These are phyloP conservation scores for Henricia sp. DNA, from an alignment of 53 echinoderm and acorn worm species.

Conservation along the genomic window DNA sequence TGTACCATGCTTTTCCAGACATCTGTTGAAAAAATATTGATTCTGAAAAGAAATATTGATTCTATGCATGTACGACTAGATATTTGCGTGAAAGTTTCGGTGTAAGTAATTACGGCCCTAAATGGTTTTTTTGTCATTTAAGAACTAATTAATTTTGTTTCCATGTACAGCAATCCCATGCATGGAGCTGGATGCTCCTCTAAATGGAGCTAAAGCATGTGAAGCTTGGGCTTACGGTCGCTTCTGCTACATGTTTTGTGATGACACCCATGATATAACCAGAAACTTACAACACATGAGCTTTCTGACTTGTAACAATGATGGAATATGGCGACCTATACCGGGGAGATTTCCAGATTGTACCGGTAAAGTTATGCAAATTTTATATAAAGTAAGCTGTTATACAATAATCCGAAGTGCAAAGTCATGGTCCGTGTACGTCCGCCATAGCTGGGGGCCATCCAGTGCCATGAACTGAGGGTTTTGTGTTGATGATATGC, in stretches of 20 bases:
- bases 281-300: neutral
- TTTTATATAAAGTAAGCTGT: too few species aligned
- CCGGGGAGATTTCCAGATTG: conserved; percentile 5
- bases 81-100: too few species aligned
- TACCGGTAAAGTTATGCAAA: neutral
- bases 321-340: neutral
- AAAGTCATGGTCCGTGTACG: too few species aligned
- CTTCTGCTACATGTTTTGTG: conserved; percentile 73
- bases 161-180: conserved; percentile 58
- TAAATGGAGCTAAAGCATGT: conserved; percentile 81
- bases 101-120: neutral
- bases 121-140: neutral
- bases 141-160: neutral
- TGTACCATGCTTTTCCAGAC: too few species aligned
- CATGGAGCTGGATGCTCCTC: conserved; percentile 48
- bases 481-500: too few species aligned
- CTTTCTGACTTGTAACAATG: conserved; percentile 15
- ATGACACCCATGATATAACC: conserved; percentile 60
- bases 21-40: too few species aligned
- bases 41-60: too few species aligned
- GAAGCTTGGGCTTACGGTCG: conserved; percentile 71
- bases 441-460: too few species aligned
- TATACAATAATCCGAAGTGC: too few species aligned
- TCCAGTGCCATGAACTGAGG: too few species aligned
- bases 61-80: too few species aligned